Conservation (phyloP, 1,140 invertebrate species). For the Gonatopus flavifemur region DNA sequence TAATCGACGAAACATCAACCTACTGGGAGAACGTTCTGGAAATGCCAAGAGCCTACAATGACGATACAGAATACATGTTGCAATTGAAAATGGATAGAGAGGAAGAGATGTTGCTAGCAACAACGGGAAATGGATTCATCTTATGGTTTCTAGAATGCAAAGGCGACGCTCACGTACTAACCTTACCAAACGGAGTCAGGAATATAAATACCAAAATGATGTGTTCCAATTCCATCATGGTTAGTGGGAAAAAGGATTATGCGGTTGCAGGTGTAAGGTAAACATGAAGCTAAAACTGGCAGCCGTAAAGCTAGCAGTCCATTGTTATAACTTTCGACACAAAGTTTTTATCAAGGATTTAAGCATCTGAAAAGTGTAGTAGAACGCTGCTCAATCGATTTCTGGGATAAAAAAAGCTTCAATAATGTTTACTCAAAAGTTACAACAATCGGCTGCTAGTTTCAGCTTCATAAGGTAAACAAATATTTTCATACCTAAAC, state of each 20-base stretch:
- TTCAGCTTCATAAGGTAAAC: no score
- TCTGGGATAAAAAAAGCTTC: no score
- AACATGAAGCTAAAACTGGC: not conserved
- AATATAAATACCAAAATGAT: slow-evolving; percentile 91
- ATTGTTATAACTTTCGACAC: no score
- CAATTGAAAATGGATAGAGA: slow-evolving; percentile 81
- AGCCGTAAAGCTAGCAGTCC: no score
- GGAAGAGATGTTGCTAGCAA: slow-evolving; percentile 79
- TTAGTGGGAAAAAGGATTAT: slow-evolving; percentile 87
- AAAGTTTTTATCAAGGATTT: no score
- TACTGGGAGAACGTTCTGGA: slow-evolving; percentile 65
- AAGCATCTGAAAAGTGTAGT: no score
- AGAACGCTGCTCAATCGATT: no score
- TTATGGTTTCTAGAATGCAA: slow-evolving; percentile 68
- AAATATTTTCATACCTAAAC: not conserved
- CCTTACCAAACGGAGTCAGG: slow-evolving; percentile 83
- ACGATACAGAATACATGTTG: slow-evolving; percentile 73
- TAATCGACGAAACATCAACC: slow-evolving; percentile 56
- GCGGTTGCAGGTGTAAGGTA: slow-evolving; percentile 91
- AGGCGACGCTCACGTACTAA: slow-evolving; percentile 67
- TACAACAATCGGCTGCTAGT: no score
- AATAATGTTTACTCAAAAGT: no score
- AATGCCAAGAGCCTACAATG: slow-evolving; percentile 67
- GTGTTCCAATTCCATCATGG: slow-evolving; percentile 85
- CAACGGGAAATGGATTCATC: slow-evolving; percentile 80